Conservation (phyloP, 2,888 invertebrate species). For the Phytoseiulus persimilis region DNA sequence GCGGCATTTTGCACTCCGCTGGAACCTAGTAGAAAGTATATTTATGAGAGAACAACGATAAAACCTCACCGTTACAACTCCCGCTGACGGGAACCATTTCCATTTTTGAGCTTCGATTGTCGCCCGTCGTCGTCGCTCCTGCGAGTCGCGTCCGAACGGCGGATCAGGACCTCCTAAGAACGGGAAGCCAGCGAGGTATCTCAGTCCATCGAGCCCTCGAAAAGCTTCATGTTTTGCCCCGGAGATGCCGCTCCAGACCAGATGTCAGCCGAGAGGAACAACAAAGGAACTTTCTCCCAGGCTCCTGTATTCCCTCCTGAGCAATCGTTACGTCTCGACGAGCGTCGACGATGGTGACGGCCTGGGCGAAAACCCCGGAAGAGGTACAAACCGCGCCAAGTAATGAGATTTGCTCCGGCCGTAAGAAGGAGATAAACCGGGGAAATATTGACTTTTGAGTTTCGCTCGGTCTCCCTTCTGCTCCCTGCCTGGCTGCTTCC, state of each 20-base stretch:
- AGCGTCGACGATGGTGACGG: background rate
- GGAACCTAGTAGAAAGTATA: constrained; percentile 28
- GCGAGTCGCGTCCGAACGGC: no score
- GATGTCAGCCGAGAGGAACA: background rate
- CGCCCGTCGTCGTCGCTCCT: background rate
- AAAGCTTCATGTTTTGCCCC: no score
- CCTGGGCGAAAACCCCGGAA: background rate
- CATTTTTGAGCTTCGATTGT: background rate
- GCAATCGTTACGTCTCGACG: background rate
- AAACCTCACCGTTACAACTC: background rate
- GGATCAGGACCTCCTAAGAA: no score
- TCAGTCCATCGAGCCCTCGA: no score
- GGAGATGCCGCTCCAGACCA: no score
- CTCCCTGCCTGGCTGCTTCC: background rate
- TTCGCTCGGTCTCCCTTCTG: background rate
- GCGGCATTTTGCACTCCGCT: background rate
- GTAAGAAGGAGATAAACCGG: constrained; percentile 34
- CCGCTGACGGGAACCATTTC: background rate
- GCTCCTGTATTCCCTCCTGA: background rate
- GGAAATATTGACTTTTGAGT: constrained; percentile 31
- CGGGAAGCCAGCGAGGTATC: no score
- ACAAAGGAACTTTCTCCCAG: background rate
- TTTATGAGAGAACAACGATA: constrained; percentile 19
- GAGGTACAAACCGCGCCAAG: background rate
- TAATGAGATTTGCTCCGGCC: constrained; percentile 28